Conservation (phyloP, 2,797 vertebrate species). For the Pempheris klunzingeri region DNA sequence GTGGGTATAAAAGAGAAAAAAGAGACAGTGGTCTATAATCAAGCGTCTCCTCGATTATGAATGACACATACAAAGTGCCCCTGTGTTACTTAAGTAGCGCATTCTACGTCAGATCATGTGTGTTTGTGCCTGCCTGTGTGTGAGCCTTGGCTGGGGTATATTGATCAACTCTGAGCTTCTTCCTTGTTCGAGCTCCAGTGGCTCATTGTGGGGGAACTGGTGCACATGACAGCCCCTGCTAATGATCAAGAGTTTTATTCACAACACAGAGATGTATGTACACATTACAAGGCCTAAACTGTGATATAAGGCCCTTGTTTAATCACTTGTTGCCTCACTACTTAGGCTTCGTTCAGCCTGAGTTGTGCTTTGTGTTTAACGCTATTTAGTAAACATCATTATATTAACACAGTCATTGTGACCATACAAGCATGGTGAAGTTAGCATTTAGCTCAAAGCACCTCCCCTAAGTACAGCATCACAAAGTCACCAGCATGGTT, state of each 20-base stretch:
- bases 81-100: slow-evolving; percentile 52
- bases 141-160: slow-evolving; percentile 53
- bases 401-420: neutral
- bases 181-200: slow-evolving; percentile 55
- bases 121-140: slow-evolving; percentile 37
- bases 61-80: slow-evolving; percentile 71
- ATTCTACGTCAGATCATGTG: slow-evolving; percentile 59
- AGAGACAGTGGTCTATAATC: slow-evolving; percentile 65
- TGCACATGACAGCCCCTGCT: slow-evolving; percentile 57
- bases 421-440: neutral
- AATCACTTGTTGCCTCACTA: slow-evolving; percentile 37
- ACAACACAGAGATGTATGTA: slow-evolving; percentile 40
- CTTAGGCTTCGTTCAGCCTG: slow-evolving; percentile 17
- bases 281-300: slow-evolving; percentile 27
- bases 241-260: slow-evolving; percentile 61
- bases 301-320: slow-evolving; percentile 27
- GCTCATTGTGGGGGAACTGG: slow-evolving; percentile 54
- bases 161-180: slow-evolving; percentile 66
- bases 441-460: too few relatives aligned
- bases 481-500: neutral
- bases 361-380: neutral
- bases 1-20: slow-evolving; percentile 59
- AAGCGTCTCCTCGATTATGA: slow-evolving; percentile 68
- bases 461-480: neutral
- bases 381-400: neutral